A percentile compares a stretch with the other conserved stretches of the same genome.
phyloP scores from a whole-genome alignment of 2,113 vertebrate genomes.

The Butorides virescens region DNA sequence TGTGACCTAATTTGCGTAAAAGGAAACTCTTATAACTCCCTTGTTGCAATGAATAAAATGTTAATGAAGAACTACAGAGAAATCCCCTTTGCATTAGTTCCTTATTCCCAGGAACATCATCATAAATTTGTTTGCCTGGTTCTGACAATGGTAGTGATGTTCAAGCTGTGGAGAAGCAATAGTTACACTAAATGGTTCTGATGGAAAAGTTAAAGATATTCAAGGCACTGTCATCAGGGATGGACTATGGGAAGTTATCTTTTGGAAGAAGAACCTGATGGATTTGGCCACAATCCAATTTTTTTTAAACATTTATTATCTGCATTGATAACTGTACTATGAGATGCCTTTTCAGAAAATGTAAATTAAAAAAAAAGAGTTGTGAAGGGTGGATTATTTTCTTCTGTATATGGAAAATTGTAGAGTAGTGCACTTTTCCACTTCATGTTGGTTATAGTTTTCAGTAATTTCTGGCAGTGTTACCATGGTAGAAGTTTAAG shows the following conservation, averaged over 20 bases:
- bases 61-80: slow-evolving; percentile 82
- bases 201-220: slow-evolving; percentile 79
- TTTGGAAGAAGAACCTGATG: slow-evolving; percentile 62
- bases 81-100: slow-evolving; percentile 79
- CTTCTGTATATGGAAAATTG: neutral
- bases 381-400: neutral
- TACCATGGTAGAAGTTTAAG: neutral
- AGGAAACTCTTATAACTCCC: slow-evolving; percentile 83
- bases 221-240: slow-evolving; percentile 71
- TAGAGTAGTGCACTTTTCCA: neutral
- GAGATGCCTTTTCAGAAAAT: slow-evolving; percentile 55
- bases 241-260: slow-evolving; percentile 62
- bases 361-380: slow-evolving; percentile 7
- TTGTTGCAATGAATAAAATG: slow-evolving; percentile 81
- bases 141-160: slow-evolving; percentile 76
- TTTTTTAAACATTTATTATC: slow-evolving; percentile 41
- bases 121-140: slow-evolving; percentile 80
- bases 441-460: neutral
- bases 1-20: slow-evolving; percentile 83
- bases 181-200: slow-evolving; percentile 75
- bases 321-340: slow-evolving; percentile 38
- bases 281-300: slow-evolving; percentile 65
- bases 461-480: neutral
- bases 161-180: slow-evolving; percentile 67
- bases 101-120: slow-evolving; percentile 82